These are phyloP conservation scores for Hermaeophaga mercurialis DNA, from an alignment of 2,888 invertebrate species.

Conservation along the genomic window DNA sequence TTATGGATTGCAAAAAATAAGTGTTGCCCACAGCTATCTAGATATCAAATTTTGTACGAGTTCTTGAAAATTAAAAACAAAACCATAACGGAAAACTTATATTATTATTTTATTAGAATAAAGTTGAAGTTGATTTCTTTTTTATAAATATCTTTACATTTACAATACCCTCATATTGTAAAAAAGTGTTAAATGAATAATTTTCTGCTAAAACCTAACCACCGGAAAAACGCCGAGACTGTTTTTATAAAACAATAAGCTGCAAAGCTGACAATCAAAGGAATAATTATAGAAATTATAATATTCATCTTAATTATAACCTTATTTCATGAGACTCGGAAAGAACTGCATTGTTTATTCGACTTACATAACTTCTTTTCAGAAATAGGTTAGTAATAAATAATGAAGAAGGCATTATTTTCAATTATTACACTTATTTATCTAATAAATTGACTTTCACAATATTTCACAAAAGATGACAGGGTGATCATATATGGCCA, in stretches of 20 bases:
- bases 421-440: conserved; percentile 8
- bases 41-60: no score
- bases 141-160: no score
- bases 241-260: conserved; percentile 8
- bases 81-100: no score
- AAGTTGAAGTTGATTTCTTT: no score
- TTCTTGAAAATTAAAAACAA: no score
- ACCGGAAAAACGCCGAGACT: conserved; percentile 8
- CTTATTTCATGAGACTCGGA: conserved; percentile 16
- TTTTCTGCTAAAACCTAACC: conserved; percentile 17
- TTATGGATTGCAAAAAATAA: no score
- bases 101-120: no score
- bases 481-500: no score
- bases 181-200: no score
- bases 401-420: conserved; percentile 7
- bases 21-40: no score
- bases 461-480: conserved; percentile 4
- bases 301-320: conserved; percentile 12
- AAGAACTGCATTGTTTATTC: conserved; percentile 12
- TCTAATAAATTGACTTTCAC: conserved; percentile 8
- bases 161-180: no score
- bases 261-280: neutral
- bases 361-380: conserved; percentile 16
- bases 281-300: conserved; percentile 12
- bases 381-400: conserved; percentile 15